Evolutionary conservation across 1,140 invertebrate genomes (phyloP).

Genomic region (Pinna nobilis): DNA sequence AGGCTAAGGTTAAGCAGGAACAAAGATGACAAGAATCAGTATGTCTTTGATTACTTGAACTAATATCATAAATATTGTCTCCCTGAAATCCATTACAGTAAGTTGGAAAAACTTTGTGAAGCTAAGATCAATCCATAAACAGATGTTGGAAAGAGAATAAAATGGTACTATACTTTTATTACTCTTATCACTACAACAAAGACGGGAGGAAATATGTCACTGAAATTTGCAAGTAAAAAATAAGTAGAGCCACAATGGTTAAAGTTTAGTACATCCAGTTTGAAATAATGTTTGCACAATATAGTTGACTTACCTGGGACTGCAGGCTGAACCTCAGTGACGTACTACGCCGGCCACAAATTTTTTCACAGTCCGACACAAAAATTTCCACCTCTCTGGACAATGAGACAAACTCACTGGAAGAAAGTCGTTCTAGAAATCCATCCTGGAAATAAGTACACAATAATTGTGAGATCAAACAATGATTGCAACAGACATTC

Average conservation of each 20-base stretch:
- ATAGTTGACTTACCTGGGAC: slow-evolving; percentile 77
- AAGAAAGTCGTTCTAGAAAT: slow-evolving; percentile 77
- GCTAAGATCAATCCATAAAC: too few species aligned
- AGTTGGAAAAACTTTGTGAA: too few species aligned
- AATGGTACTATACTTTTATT: too few species aligned
- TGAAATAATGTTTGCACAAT: not conserved
- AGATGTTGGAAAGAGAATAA: too few species aligned
- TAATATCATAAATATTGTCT: too few species aligned
- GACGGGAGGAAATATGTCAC: not conserved
- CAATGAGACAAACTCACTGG: slow-evolving; percentile 86
- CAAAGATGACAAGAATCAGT: too few species aligned
- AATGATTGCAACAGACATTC: too few species aligned
- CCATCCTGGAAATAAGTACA: slow-evolving; percentile 75
- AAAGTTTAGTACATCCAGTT: not conserved
- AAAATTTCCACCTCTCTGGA: slow-evolving; percentile 88
- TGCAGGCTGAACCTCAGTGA: slow-evolving; percentile 89
- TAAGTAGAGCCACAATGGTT: not conserved
- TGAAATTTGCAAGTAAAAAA: slow-evolving; percentile 7
- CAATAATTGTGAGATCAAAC: too few species aligned
- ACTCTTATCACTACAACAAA: not conserved
- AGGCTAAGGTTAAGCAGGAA: too few species aligned
- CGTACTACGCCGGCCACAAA: slow-evolving; percentile 87
- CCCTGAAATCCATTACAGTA: too few species aligned
- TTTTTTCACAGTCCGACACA: slow-evolving; percentile 83
- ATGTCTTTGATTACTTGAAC: too few species aligned